Evolutionary conservation across 2,888 invertebrate genomes (phyloP), one percentile per base, ranked within the genome.

Genomic region (Neocrepidodera transversa): DNA sequence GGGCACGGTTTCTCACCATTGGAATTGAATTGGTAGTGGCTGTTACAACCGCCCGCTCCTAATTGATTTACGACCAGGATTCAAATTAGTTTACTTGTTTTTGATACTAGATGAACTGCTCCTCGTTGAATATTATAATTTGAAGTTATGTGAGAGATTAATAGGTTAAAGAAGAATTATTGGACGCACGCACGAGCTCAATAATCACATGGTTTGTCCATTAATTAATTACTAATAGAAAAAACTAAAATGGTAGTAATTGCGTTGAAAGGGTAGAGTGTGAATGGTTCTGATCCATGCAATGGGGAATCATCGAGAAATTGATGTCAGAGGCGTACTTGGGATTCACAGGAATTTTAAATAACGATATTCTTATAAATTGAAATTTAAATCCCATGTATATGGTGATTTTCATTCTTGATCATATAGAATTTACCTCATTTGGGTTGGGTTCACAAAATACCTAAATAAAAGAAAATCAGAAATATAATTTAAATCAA

Each of bases 101-200:
- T 38, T 43, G 50, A 55, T 55, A 60, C 56, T 38, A 51, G 36
- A 36, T 40, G 13, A 40, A 52, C 38, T 58, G 51, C 26, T 52
- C 18, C 45, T 45, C 47, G 43, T 58, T 13, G 11, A 47, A 52
- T 58, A 58, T 53, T 53, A 49, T 58, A 53, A 58, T 58, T 58
- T 49, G 58, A 36, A 60, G 50, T 60, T 57, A 60, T 60, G 56
- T 48, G 42, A 32, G 48, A 48, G 55, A 55, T 60, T 51, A 60
- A 60, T 60, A 51, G 56, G 60, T 60, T 52, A 60, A 60, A 42
- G 45, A 58, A 58, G 53, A 58, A 11, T 58, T 58, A 58, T 49
- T 35, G 23, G 32, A 32, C 18, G 40, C 16, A 32, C 17, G 28
- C 53, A 58, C 53, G 58, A 40, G 23, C 26, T 18, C 48, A 45